phyloP scores from a whole-genome alignment of 2,113 vertebrate species.

The Bubo scandiacus region DNA sequence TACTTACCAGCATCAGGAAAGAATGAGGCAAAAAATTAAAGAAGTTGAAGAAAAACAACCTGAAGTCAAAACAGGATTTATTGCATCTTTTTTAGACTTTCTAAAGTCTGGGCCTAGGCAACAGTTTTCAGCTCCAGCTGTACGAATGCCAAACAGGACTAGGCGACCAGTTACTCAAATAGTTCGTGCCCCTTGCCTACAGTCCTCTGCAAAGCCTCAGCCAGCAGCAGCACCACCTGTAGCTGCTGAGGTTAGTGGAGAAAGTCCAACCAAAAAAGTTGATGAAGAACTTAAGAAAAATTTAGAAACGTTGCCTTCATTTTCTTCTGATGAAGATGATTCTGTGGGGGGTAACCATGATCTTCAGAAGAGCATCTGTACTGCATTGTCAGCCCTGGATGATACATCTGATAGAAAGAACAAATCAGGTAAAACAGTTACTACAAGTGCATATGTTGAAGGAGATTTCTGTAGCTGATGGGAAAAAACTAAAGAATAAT shows the following conservation, averaged over 20 bases:
- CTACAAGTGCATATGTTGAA: neutral
- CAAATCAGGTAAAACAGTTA: constrained; percentile 80
- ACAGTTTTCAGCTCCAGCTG: constrained; percentile 88
- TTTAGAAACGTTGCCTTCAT: constrained; percentile 87
- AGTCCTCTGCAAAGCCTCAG: constrained; percentile 76
- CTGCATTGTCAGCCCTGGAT: constrained; percentile 85
- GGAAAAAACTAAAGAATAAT: neutral
- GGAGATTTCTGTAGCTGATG: neutral
- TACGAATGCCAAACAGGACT: constrained; percentile 85
- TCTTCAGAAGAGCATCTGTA: constrained; percentile 88
- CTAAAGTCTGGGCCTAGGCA: constrained; percentile 96
- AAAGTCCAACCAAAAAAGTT: constrained; percentile 80
- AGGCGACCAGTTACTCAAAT: constrained; percentile 81
- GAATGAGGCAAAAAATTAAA: constrained; percentile 95
- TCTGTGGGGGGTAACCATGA: constrained; percentile 88
- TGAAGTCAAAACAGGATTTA: constrained; percentile 96
- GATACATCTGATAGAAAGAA: constrained; percentile 86
- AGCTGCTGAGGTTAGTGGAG: constrained; percentile 70
- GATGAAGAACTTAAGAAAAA: constrained; percentile 90
- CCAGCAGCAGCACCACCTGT: constrained; percentile 54
- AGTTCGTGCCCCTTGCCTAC: constrained; percentile 74
- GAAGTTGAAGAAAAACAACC: constrained; percentile 98
- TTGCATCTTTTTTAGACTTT: constrained; percentile 97
- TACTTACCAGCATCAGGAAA: constrained; percentile 93
- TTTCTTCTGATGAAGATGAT: constrained; percentile 97